Percentiles rank a stretch among this genome's conserved stretches.
These are phyloP conservation scores for Mesocricetus auratus DNA, from an alignment of 2,113 vertebrate genomes.

Conservation along the genomic window DNA sequence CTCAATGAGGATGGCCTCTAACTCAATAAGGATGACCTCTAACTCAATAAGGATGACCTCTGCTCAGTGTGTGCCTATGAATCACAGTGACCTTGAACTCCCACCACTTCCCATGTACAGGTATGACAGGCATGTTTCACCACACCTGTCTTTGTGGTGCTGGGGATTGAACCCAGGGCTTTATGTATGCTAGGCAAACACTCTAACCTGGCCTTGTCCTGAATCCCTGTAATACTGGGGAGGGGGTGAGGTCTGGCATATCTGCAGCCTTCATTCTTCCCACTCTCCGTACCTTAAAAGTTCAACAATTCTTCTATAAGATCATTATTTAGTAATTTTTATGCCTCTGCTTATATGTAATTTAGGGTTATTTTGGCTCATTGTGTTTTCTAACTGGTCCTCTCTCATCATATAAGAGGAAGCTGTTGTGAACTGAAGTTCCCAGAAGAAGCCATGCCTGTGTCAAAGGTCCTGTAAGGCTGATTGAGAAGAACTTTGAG, in stretches of 20 bases:
- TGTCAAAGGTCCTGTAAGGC: neutral
- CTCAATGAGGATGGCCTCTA: too few species aligned
- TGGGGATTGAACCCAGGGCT: neutral
- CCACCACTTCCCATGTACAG: neutral
- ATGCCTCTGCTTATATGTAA: neutral
- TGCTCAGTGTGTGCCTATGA: neutral
- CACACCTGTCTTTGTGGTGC: neutral
- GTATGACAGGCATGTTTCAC: neutral
- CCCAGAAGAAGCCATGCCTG: neutral
- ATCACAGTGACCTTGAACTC: neutral
- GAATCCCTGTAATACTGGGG: neutral
- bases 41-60: neutral
- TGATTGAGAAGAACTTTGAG: neutral
- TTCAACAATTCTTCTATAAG: neutral
- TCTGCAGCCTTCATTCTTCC: neutral
- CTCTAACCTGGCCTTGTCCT: neutral
- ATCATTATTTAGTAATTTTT: neutral
- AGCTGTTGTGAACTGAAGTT: neutral
- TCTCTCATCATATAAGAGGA: constrained; percentile 5
- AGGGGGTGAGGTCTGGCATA: neutral
- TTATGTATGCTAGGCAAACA: neutral
- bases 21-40: too few species aligned
- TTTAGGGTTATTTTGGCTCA: neutral
- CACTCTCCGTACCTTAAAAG: neutral
- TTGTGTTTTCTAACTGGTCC: constrained; percentile 5